phyloP scores from a whole-genome alignment of 2,113 vertebrate species.

The Ibidorhyncha struthersii region DNA sequence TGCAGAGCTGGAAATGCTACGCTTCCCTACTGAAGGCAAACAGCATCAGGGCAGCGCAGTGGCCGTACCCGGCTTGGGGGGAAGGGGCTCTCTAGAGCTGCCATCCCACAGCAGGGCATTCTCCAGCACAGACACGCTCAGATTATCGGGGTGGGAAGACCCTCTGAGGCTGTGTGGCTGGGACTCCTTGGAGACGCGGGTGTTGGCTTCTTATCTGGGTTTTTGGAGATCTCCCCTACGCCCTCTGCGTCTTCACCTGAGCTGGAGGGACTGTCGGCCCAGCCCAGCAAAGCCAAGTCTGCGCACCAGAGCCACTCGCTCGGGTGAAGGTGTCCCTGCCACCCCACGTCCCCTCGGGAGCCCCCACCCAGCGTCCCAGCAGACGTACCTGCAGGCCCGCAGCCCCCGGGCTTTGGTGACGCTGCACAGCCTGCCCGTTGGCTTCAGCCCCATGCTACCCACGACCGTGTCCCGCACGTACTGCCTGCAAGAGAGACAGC shows the following conservation, averaged over 20 bases:
- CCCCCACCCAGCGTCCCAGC: background rate
- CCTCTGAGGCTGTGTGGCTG: background rate
- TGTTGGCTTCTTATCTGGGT: background rate
- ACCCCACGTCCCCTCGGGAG: accelerated
- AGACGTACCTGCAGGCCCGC: conserved; percentile 87
- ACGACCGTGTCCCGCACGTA: conserved; percentile 91
- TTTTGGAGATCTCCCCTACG: background rate
- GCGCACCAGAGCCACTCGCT: background rate
- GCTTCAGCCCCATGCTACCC: conserved; percentile 95
- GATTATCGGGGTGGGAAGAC: no score
- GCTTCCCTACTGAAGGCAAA: background rate
- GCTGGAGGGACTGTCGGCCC: background rate
- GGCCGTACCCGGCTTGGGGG: background rate
- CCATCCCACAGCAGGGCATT: background rate
- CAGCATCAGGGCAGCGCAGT: background rate
- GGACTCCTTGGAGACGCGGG: background rate
- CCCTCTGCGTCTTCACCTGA: background rate
- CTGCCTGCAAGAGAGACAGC: conserved; percentile 74
- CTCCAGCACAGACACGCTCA: background rate
- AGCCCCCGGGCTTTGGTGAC: conserved; percentile 91
- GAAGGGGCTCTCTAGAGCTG: background rate
- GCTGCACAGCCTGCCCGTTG: conserved; percentile 88
- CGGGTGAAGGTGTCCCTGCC: background rate
- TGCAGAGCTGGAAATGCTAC: background rate
- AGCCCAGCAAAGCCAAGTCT: background rate